Base-by-base conservation (phyloP, 2,797 vertebrate genomes). In the Botia almorhae region DNA sequence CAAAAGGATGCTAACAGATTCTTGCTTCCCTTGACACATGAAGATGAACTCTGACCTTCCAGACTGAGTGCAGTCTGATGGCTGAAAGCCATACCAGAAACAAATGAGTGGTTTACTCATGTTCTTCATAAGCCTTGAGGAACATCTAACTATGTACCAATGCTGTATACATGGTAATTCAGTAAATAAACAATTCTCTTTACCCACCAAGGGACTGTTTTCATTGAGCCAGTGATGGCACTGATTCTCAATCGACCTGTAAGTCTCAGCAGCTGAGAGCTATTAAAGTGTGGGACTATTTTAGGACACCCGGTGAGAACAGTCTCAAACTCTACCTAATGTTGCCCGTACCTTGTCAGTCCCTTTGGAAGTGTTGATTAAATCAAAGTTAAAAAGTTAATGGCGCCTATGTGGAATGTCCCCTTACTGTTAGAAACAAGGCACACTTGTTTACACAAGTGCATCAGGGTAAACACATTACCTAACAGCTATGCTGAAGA, bases 231-330 rank as follows among this genome's bases (percentile, higher is more conserved):
- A 33, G 16, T 60, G 70, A 72, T 76, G 75, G 58, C 19, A 53
- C 75, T 88, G 86, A 86, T 86, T 87, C 78, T 83, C 67, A 77
- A 83, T 83, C 0, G 68, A 65, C 85, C 46, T 60, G 71, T 75
- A 71, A 85, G 69, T 81, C 81, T 85, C 76, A 84, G 91, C 91
- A 90, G 90, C 92, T 91, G 90, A 86, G 51, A 85, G 76, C 86
- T 85, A 89, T 89, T 89, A 89, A 83, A 87, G 83, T 83, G 51
- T 26, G 55, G n/a, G 21, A 78, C 91, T 92, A 93, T 93, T 92
- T 91, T 88, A 85, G 88, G 87, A 88, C 17, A 33, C 53, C 61
- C 39, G 43, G 48, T 76, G 68, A 51, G 63, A 58, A 39, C 36
- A 68, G 64, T 58, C 69, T 82, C 76, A 63, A 74, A 39, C 58